phyloP scores from a whole-genome alignment of 2,888 invertebrate genomes.

The Leptinotarsa haldemani region DNA sequence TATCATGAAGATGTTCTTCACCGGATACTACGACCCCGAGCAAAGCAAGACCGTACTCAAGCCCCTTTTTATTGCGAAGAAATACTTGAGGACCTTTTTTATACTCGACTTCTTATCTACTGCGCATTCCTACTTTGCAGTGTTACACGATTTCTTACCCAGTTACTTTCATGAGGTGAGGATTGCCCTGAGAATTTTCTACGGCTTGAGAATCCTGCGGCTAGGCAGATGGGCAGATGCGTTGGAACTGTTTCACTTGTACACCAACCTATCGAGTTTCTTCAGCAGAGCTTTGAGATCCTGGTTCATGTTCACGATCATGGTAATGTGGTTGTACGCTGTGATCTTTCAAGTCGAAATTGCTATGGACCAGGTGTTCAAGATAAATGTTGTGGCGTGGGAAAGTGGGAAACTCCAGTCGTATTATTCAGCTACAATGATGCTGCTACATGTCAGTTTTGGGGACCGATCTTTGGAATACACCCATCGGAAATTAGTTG shows the following conservation, averaged over 20 bases:
- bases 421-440: constrained; percentile 17
- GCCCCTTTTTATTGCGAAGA: constrained; percentile 29
- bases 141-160: not conserved
- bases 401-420: not conserved
- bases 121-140: not conserved
- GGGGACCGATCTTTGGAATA: not conserved
- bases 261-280: constrained; percentile 25
- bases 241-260: constrained; percentile 15
- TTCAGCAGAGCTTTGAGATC: constrained; percentile 2
- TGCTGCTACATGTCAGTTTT: constrained; percentile 17
- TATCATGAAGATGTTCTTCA: constrained; percentile 41
- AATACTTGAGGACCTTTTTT: constrained; percentile 31
- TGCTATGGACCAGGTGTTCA: not conserved
- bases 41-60: constrained; percentile 38
- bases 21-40: constrained; percentile 44
- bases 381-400: not conserved
- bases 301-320: not conserved
- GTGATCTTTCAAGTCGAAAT: constrained; percentile 9
- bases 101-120: constrained; percentile 23
- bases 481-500: not conserved
- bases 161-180: not conserved
- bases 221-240: constrained; percentile 11
- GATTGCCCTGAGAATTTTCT: not conserved
- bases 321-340: constrained; percentile 15
- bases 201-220: constrained; percentile 13